Evolutionary conservation across 2,888 invertebrate species (phyloP), one percentile per base, ranked within the genome.

Genomic region (Oscheius sp.): DNA sequence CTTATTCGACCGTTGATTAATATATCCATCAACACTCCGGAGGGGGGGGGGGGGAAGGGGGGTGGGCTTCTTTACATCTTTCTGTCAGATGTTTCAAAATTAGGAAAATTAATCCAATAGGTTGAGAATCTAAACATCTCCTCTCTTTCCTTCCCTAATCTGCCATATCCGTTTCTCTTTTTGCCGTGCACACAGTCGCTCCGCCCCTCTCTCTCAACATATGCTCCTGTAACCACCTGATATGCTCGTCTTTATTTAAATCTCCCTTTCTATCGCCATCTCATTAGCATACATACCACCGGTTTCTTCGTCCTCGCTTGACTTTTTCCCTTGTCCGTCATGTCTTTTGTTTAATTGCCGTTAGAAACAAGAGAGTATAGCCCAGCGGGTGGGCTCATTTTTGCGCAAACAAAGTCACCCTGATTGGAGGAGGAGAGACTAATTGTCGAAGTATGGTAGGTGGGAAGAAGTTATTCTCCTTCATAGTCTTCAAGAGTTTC

Each of bases 361-460:
- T 12, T 3, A 28, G 51, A 3, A 20, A 33, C 33, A 22, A 54
- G 54, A 54, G 28, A 22, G 24, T 47, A 22, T 20, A 12, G 14
- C 54, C 2, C 54, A 54, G 54, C 54, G 54, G 54, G 54, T 33
- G 54, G 54, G 32, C 54, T 54, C 54, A 54, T 54, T 54, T 54
- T 54, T 54, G 54, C 32, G 32, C 54, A 54, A 54, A 54, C 54
- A 54, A 54, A 54, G 54, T 54, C 54, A 54, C 54, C 33, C 24
- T 20, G 24, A 4, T 47, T 22, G 47, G 2, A 9, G 36, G 14
- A 20, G 45, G 45, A 17, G 17, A 8, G n/a, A 44, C 45, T 36
- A 9, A 14, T 14, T 36, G 36, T 8, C 8, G 36, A 14, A 36
- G 36, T 8, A 36, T 8, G 36, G 36, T 36, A 36, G 36, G 36